Percentiles rank a stretch among this genome's conserved stretches.
These are phyloP conservation scores for Cecropterus lyciades DNA, from an alignment of 1,140 invertebrate species.

Conservation along the genomic window DNA sequence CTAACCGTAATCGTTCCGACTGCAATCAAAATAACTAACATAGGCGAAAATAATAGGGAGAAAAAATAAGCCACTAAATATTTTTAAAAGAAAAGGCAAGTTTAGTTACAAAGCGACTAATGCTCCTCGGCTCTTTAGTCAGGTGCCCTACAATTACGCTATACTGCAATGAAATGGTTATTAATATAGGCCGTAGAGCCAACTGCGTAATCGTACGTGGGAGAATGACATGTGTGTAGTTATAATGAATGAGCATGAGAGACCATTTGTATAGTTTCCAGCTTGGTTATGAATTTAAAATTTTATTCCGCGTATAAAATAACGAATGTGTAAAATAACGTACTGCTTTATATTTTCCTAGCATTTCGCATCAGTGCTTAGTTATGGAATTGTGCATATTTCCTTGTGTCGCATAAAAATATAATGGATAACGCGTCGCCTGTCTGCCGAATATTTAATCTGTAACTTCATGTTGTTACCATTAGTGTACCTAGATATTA, in stretches of 20 bases:
- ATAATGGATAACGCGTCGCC: no score
- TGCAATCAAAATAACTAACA: no score
- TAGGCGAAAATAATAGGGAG: neutral
- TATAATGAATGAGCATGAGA: neutral
- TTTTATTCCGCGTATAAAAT: no score
- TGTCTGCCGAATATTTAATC: no score
- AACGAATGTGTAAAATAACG: no score
- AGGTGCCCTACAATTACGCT: constrained; percentile 46
- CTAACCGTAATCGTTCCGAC: no score
- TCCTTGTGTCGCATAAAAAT: no score
- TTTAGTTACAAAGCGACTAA: constrained; percentile 34
- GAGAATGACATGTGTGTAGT: constrained; percentile 51
- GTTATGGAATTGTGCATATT: no score
- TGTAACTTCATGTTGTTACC: no score
- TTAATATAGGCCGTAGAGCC: constrained; percentile 50
- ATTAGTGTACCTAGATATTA: no score
- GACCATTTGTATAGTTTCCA: neutral
- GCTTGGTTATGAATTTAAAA: constrained; percentile 6
- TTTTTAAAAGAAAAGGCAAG: neutral
- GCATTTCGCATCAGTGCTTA: no score
- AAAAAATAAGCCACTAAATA: constrained; percentile 11
- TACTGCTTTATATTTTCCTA: no score
- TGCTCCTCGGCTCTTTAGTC: constrained; percentile 50
- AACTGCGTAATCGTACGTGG: constrained; percentile 52
- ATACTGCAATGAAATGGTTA: constrained; percentile 64